Percentiles rank a stretch among this genome's conserved stretches.
These are phyloP conservation scores for Amphipyra berbera DNA, from an alignment of 2,888 invertebrate genomes.

Conservation along the genomic window DNA sequence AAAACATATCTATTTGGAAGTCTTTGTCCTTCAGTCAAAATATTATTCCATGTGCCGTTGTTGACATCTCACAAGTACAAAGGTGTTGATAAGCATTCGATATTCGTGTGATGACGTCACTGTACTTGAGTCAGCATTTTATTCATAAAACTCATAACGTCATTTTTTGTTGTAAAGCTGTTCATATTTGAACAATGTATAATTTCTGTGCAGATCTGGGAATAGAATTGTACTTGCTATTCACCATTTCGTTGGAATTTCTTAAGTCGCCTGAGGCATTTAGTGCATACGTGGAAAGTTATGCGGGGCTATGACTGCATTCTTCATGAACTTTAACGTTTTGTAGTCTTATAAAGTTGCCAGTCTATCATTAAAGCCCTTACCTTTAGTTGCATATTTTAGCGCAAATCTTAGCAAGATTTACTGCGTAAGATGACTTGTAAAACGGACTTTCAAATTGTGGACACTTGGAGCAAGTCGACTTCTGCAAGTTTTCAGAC, in stretches of 20 bases:
- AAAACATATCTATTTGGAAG: constrained; percentile 19
- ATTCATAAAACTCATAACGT: constrained; percentile 18
- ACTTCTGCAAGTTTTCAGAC: no score
- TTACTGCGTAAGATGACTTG: no score
- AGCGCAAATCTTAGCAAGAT: no score
- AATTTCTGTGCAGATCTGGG: constrained; percentile 2
- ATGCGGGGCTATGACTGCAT: constrained; percentile 5
- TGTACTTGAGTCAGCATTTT: constrained; percentile 12
- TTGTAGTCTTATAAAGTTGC: not conserved
- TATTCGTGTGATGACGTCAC: constrained; percentile 29
- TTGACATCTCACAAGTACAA: constrained; percentile 12
- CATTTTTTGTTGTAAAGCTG: constrained; percentile 5
- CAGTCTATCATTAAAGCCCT: not conserved
- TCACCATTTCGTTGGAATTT: constrained; percentile 11
- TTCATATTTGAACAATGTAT: constrained; percentile 7
- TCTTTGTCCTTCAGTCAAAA: constrained; percentile 9
- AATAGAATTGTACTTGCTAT: constrained; percentile 11
- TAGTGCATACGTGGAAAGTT: constrained; percentile 8
- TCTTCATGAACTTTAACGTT: constrained; percentile 4
- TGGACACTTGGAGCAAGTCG: no score
- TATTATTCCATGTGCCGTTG: constrained; percentile 16
- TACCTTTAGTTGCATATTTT: no score
- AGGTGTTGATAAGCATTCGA: constrained; percentile 20
- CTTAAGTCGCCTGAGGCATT: not conserved
- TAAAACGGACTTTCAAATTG: no score